phyloP scores from a whole-genome alignment of 2,888 invertebrate genomes.

The Parascotia fuliginaria region DNA sequence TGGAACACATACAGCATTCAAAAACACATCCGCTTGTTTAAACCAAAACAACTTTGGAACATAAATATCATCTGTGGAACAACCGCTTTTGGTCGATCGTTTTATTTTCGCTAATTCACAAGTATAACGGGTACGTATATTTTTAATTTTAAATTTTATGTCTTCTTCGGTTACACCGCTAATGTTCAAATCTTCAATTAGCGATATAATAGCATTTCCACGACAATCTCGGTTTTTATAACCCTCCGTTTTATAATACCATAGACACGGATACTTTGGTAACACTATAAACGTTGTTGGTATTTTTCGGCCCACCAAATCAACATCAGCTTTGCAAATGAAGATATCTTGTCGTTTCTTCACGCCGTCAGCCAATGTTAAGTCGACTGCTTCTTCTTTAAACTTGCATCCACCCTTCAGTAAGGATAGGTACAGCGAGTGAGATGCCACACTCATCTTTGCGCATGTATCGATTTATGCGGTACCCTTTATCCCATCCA shows the following conservation, averaged over 20 bases:
- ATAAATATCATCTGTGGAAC: background rate
- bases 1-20: no score
- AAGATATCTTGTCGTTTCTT: no score
- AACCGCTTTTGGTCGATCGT: background rate
- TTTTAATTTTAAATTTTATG: background rate
- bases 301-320: no score
- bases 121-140: background rate
- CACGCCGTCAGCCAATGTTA: no score
- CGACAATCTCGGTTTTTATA: conserved; percentile 7
- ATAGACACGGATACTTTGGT: conserved; percentile 12
- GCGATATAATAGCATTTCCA: background rate
- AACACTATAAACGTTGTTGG: no score
- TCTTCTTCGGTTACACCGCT: background rate
- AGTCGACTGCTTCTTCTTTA: no score
- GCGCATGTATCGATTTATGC: no score
- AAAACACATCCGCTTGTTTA: background rate
- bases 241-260: conserved; percentile 9
- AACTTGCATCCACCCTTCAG: no score
- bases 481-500: no score
- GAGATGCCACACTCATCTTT: no score
- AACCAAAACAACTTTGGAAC: background rate
- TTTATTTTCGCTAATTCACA: background rate
- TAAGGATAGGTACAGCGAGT: no score
- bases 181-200: background rate
- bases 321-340: no score